phyloP scores from a whole-genome alignment of 2,888 invertebrate species.

The Melolontha melolontha region DNA sequence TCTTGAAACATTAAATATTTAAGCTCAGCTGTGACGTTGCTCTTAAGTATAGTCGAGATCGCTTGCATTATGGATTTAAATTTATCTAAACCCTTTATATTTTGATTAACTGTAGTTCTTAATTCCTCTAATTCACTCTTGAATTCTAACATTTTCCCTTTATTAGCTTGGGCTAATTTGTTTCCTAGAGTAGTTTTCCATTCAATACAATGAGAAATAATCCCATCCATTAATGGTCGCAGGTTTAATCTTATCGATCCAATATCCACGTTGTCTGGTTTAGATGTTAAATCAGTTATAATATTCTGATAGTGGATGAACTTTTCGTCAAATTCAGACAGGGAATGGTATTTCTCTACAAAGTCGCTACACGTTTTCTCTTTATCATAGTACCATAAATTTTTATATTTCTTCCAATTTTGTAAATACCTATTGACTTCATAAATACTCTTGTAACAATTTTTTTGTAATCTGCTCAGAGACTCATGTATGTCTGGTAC shows the following conservation, averaged over 20 bases:
- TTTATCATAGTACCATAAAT: conserved; percentile 84
- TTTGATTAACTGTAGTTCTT: conserved; percentile 77
- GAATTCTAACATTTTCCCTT: conserved; percentile 76
- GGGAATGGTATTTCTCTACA: conserved; percentile 73
- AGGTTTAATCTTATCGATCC: conserved; percentile 82
- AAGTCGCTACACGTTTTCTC: conserved; percentile 81
- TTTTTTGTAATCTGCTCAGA: conserved; percentile 75
- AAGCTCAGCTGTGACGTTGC: conserved; percentile 83
- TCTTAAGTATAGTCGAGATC: conserved; percentile 79
- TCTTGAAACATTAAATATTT: conserved; percentile 81
- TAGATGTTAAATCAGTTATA: conserved; percentile 67
- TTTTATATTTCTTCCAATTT: conserved; percentile 81
- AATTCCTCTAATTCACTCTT: conserved; percentile 74
- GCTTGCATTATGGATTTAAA: conserved; percentile 89
- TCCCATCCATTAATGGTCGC: conserved; percentile 75
- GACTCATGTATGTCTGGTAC: conserved; percentile 78
- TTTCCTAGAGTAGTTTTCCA: conserved; percentile 84
- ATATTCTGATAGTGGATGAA: conserved; percentile 86
- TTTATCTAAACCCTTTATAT: conserved; percentile 82
- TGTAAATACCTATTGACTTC: conserved; percentile 72
- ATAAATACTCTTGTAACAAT: conserved; percentile 74
- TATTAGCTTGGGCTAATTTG: conserved; percentile 75
- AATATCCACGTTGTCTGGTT: conserved; percentile 73
- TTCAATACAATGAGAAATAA: conserved; percentile 79
- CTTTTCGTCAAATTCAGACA: conserved; percentile 83